Evolutionary conservation across 2,888 invertebrate species (phyloP), one percentile per base, ranked within the genome.

Genomic region (Dione juno): DNA sequence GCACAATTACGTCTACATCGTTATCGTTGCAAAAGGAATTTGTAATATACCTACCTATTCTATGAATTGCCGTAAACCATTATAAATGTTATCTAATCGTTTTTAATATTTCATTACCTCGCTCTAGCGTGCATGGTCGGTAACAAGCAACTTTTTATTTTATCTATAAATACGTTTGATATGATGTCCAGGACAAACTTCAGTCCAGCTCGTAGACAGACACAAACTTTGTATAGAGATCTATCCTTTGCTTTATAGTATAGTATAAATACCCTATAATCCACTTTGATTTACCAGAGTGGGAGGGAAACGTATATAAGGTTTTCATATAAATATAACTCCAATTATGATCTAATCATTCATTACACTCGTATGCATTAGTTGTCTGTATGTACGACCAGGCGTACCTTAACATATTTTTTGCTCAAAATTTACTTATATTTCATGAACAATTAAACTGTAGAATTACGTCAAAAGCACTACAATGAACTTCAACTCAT

Each of bases 61-160:
- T 28, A 53, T 43, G 63, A 69, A 64, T 68, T 40, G 13, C 63
- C 64, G 37, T 69, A 57, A 64, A 69, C 54, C 21, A 48, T 68
- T 68, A 37, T 54, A 37, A 69, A 41, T 57, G 63, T 40, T 64
- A 69, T 64, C 69, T 69, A 69, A 69, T 69, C 69, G 45, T 9
- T 45, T 53, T 37, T n/a, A 45, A 43, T 57, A 57, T 57, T 57
- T 63, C 67, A 54, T 54, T 69, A 19, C 45, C 50, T 19, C 35
- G 40, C 8, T 45, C 45, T 11, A 28, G n/a, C 14, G 61, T 45
- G 43, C 16, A 21, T 35, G 45, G 21, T 7, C 45, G 61, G 45
- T 35, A n/a, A 61, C n/a, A 61, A 35, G n/a, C 35, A 35, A 9
- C 21, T 45, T 16, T 16, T 21, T 45, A 45, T 16, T 43, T 57